Evolutionary conservation across 2,113 vertebrate genomes (phyloP).

Genomic region (Phylloscopus trochiloides): DNA sequence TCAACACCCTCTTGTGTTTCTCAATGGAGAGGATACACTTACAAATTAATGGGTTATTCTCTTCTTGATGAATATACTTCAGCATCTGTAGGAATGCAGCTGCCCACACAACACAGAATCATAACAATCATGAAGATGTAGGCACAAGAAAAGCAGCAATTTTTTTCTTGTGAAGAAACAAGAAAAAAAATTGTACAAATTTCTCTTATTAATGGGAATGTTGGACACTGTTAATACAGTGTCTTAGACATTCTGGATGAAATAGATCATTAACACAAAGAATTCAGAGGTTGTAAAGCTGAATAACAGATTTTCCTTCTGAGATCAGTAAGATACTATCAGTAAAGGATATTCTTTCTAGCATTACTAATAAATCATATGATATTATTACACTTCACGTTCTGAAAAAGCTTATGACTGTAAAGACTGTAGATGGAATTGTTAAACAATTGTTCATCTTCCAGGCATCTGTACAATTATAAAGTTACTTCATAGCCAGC

Average conservation of each 20-base stretch:
- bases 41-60: constrained; percentile 15
- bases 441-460: neutral
- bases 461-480: neutral
- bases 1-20: neutral
- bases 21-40: neutral
- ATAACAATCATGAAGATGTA: neutral
- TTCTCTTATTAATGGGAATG: neutral
- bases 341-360: neutral
- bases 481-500: neutral
- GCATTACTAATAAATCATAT: neutral
- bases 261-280: neutral
- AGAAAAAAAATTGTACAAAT: neutral
- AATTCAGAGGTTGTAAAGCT: neutral
- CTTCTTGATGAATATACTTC: neutral
- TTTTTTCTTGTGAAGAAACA: neutral
- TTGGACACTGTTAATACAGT: neutral
- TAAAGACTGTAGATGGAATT: neutral
- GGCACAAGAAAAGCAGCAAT: neutral
- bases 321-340: neutral
- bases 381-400: neutral
- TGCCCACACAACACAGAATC: constrained; percentile 2
- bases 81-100: neutral
- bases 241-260: neutral
- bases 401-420: neutral
- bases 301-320: neutral